Base-by-base conservation (phyloP, 2,888 invertebrate genomes). In the Mongoloraphidia duomilia region DNA sequence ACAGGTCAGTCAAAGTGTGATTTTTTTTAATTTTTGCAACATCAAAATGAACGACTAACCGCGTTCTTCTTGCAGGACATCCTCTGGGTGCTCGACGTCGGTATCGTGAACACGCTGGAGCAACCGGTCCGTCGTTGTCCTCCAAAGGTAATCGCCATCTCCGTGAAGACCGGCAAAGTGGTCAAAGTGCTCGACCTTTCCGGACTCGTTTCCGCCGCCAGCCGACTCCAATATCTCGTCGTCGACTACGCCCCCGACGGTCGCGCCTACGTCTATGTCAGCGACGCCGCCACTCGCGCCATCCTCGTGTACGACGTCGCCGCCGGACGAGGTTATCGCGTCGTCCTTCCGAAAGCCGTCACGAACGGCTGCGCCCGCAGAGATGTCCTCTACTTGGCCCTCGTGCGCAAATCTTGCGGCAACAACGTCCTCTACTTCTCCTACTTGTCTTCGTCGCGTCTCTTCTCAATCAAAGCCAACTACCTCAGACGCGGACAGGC, bases 111-210 rank as follows among this genome's bases (percentile, higher is more conserved):
- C 57, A 75, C 75, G 5, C 59, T 79, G 59, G 75, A 74, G 50
- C 71, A 73, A 52, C 76, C 79, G 0, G 67, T 75, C 3, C 69
- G 75, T 33, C 68, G 72, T 41, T 77, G 77, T 56, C 65, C 72
- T 13, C 80, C 81, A 12, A 77, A 79, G 60, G 70, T 81, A 12
- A 68, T 80, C 11, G 77, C 75, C 26, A 67, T 80, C 49, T 73
- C 76, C 56, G 65, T 75, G 13, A 68, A 67, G 55, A 75, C 73
- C 44, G 72, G 74, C 46, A 73, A 75, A 65, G 72, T 77, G 44
- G 68, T 79, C 11, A 77, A 77, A 57, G 67, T 67, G 44, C 68
- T 80, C 43, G 76, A 78, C 55, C 63, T 80, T 46, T 65, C 69
- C 43, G 65, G 67, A 36, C 64, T 78, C 40, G 67, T 74, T 8